Evolutionary conservation across 2,888 invertebrate species (phyloP).

Genomic region (Encarsia formosa): DNA sequence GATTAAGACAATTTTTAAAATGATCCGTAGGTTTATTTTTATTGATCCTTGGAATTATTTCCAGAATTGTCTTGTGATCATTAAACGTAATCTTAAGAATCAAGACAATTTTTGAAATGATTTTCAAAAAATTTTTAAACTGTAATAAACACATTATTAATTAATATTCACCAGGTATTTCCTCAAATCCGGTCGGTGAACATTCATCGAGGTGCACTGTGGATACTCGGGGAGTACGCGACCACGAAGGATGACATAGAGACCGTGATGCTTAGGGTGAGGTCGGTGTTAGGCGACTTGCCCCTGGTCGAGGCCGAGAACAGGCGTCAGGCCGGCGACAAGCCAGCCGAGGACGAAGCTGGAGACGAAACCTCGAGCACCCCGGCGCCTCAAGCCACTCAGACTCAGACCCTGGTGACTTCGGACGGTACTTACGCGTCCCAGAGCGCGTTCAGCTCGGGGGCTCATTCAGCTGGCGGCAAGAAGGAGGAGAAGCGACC

Average conservation of each 20-base stretch:
- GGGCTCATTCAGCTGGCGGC: constrained; percentile 59
- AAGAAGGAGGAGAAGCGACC: constrained; percentile 69
- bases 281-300: constrained; percentile 63
- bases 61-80: no score
- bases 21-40: constrained; percentile 1
- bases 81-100: no score
- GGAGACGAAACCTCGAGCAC: constrained; percentile 35
- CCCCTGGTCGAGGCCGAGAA: constrained; percentile 61
- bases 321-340: constrained; percentile 70
- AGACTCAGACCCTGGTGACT: no score
- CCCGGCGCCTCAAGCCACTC: constrained; percentile 61
- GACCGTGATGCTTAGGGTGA: constrained; percentile 74
- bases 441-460: constrained; percentile 95
- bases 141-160: no score
- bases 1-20: no score
- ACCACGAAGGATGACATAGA: constrained; percentile 72
- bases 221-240: constrained; percentile 97
- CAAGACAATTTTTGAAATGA: neutral
- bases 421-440: constrained; percentile 99
- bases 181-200: constrained; percentile 84
- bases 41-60: constrained; percentile 2
- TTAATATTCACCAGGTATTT: constrained; percentile 69
- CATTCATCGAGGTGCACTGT: constrained; percentile 89
- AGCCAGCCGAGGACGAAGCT: constrained; percentile 54
- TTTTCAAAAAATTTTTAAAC: neutral